These are phyloP conservation scores for Genyomyrus donnyi DNA, from an alignment of 2,113 vertebrate genomes.

Conservation along the genomic window DNA sequence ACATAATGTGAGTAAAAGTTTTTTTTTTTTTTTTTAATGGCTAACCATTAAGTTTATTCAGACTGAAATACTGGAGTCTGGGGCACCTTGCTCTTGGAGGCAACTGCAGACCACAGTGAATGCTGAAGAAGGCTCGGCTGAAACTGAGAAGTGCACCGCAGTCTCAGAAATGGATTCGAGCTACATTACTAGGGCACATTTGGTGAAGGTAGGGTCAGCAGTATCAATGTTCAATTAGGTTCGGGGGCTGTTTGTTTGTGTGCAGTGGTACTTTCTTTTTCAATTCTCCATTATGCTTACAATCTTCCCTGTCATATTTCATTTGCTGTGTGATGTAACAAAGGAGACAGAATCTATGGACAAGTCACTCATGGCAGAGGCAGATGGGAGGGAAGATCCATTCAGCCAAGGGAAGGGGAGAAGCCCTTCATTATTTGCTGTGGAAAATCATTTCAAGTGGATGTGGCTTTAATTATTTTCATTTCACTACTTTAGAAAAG, in stretches of 20 bases:
- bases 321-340: constrained; percentile 40
- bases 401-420: not conserved
- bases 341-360: constrained; percentile 27
- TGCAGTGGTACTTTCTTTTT: constrained; percentile 33
- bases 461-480: constrained; percentile 23
- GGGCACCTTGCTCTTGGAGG: not conserved
- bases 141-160: not conserved
- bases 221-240: constrained; percentile 41
- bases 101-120: not conserved
- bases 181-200: constrained; percentile 25
- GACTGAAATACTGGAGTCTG: not conserved
- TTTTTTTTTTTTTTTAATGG: not conserved
- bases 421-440: constrained; percentile 21
- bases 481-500: constrained; percentile 28
- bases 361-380: constrained; percentile 33
- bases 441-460: constrained; percentile 33
- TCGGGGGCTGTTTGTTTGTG: constrained; percentile 40
- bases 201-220: constrained; percentile 31
- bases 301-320: constrained; percentile 50
- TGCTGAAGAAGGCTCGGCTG: not conserved
- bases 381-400: not conserved
- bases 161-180: not conserved
- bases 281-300: constrained; percentile 43
- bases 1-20: not conserved
- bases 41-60: constrained; percentile 8